Conservation (phyloP, 2,113 vertebrate species). For the Nibea coibor region DNA sequence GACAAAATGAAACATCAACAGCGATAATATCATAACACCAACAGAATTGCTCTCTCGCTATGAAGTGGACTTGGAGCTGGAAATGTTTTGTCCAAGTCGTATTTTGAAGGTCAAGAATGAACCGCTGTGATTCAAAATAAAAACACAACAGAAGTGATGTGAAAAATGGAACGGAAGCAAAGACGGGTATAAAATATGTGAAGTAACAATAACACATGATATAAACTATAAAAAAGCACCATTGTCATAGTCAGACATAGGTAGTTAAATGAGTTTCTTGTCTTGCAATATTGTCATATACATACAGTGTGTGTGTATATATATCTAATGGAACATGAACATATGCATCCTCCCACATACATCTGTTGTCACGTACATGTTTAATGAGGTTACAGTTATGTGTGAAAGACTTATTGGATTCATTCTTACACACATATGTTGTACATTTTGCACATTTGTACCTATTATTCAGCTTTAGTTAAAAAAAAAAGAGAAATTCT, state of each 20-base stretch:
- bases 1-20: not conserved
- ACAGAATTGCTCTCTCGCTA: not conserved
- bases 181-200: not conserved
- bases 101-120: not conserved
- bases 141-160: not conserved
- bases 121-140: not conserved
- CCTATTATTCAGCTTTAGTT: not conserved
- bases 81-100: not conserved
- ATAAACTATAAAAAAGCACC: not conserved
- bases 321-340: not conserved
- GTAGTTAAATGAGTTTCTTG: not conserved
- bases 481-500: not conserved
- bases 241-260: not conserved
- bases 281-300: not conserved
- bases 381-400: not conserved
- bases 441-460: not conserved
- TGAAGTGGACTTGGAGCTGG: not conserved
- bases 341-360: constrained; percentile 21
- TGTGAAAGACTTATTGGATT: not conserved
- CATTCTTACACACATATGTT: not conserved
- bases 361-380: constrained; percentile 17
- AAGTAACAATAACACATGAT: not conserved
- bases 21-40: not conserved
- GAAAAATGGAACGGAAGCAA: not conserved
- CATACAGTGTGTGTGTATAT: not conserved